Evolutionary conservation across 2,888 invertebrate genomes (phyloP), one percentile per base, ranked within the genome.

Genomic region (Augiades crinisus): DNA sequence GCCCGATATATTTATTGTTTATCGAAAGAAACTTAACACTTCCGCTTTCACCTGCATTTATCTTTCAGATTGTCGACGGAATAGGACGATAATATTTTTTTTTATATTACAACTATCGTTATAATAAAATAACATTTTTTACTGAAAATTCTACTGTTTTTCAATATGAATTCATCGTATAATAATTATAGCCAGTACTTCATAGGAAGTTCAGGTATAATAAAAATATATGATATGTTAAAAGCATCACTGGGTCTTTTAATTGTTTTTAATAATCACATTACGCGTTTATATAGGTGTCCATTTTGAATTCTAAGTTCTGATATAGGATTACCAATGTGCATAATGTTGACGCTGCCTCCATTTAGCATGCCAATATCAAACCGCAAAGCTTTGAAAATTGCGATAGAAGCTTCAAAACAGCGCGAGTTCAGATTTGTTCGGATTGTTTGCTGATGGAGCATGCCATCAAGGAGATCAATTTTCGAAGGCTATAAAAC

Each of bases 361-460:
- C 10, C 5, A 10, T 2, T 3, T n/a, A 27, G 6, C 22, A 22
- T 10, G 3, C 27, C 27, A 27, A 27, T 10, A 27, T 27, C 3
- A 27, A 27, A 27, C 27, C 27, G 27, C 27, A 27, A 10, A n/a
- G 19, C 19, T 10, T 27, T 27, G 27, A 10, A 27, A 27, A 10
- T 10, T n/a, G 27, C 3, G 41, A 41, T 50, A 51, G 21, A 6
- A 6, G 36, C 43, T 12, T n/a, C 10, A n/a, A 3, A 27, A 27
- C 27, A 27, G 27, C 19, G 19, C 27, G 3, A 27, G 27, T 27
- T 27, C 4, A 4, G 10, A 27, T 27, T 27, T 27, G 27, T 27
- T 27, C 10, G 10, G 27, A 27, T 27, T 27, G 27, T 27, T 27
- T 27, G 27, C 10, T 27, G 27, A 27, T 27, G 10, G 27, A n/a